Evolutionary conservation across 2,797 vertebrate genomes (phyloP), one percentile per base, ranked within the genome.

Genomic region (Pipistrellus pipistrellus): DNA sequence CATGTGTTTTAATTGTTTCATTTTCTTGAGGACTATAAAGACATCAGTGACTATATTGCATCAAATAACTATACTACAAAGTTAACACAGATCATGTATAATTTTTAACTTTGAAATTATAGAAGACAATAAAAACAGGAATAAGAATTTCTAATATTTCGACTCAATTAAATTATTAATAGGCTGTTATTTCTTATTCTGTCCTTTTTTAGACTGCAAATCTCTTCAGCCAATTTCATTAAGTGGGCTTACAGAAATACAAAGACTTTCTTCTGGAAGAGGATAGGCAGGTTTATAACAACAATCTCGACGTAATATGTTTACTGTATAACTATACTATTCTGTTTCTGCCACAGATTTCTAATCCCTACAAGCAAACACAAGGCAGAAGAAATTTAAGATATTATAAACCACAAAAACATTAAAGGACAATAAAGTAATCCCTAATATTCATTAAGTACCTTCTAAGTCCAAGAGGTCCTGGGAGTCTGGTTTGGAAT

Each of bases 401-500:
- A 86, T n/a, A 71, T 25, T 32, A 90, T 48, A 38, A 84, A 55
- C 1, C 46, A 17, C 32, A 88, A 91, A 93, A 94, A 80, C 41
- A 93, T 21, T 51, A 46, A 85, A 64, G 48, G 48, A 83, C 25
- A 46, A 69, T 78, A 81, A 83, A 71, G 8, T 85, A 77, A 55
- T 66, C 32, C 73, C 80, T 44, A 75, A 72, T 64, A 91, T 87
- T 96, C 72, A 90, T 7, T 53, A 88, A 95, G 66, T 99, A 99
- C 99, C 99, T 98, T 99, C 99, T 90, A 99, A 98, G 44, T 99
- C 99, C 92, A 99, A 96, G 35, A 99, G 99, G 76, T 99, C 99
- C 21, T 97, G 73, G 35, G 98, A 98, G 94, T 99, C 99, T 0
- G 99, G 99, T 85, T 98, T 97, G 7, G 98, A 95, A 97, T 99